phyloP scores from a whole-genome alignment of 2,888 invertebrate genomes.

The Eilema griseolum region DNA sequence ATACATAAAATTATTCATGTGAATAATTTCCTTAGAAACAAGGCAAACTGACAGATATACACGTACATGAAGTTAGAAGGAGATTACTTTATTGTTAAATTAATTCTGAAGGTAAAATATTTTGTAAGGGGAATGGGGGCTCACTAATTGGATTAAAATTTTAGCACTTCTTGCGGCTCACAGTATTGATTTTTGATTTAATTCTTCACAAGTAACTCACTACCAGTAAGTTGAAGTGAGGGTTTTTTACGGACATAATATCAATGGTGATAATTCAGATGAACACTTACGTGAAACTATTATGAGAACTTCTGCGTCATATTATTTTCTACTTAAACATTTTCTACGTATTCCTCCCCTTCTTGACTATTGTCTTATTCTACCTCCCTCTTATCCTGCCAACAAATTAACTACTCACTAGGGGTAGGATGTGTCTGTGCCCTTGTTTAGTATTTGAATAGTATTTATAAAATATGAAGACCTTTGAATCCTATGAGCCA shows the following conservation, averaged over 20 bases:
- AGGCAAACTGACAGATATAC: conserved; percentile 11
- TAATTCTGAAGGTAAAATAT: conserved; percentile 72
- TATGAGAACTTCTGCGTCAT: neutral
- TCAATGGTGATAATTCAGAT: neutral
- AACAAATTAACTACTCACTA: no score
- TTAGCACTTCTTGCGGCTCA: conserved; percentile 69
- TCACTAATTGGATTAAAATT: conserved; percentile 81
- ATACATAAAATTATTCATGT: conserved; percentile 21
- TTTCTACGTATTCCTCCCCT: neutral
- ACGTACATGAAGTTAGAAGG: conserved; percentile 37
- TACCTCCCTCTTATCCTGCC: neutral
- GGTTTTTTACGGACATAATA: neutral
- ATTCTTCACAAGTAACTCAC: conserved; percentile 39
- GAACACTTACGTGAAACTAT: no score
- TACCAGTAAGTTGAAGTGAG: neutral
- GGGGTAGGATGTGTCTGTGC: neutral
- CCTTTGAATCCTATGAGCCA: no score
- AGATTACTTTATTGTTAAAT: conserved; percentile 59
- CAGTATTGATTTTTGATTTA: conserved; percentile 71
- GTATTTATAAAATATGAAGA: neutral
- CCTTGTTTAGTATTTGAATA: neutral
- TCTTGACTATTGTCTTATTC: neutral
- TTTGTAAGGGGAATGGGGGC: conserved; percentile 66
- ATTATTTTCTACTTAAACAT: neutral
- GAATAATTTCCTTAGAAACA: conserved; percentile 13